Evolutionary conservation across 1,140 invertebrate species (phyloP).

Genomic region (Drosophila orosa): DNA sequence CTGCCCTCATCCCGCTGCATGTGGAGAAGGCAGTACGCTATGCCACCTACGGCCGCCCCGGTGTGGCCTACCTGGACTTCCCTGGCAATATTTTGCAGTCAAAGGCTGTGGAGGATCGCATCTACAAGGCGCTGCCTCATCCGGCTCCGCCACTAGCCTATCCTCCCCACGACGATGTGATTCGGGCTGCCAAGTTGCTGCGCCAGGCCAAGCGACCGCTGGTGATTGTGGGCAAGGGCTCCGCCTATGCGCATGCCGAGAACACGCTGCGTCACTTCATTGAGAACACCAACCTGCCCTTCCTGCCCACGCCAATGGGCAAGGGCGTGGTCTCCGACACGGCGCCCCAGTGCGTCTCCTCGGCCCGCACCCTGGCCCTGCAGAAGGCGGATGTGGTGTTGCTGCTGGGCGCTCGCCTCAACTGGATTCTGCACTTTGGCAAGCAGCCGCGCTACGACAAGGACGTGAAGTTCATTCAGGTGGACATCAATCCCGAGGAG

Average conservation of each 20-base stretch:
- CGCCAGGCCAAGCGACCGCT: constrained; percentile 91
- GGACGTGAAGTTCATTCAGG: constrained; percentile 95
- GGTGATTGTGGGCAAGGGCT: constrained; percentile 97
- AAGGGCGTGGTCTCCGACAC: constrained; percentile 96
- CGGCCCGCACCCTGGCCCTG: constrained; percentile 94
- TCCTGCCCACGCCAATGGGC: constrained; percentile 98
- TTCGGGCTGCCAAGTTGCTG: constrained; percentile 89
- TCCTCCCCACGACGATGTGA: constrained; percentile 88
- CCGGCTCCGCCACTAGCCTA: constrained; percentile 88
- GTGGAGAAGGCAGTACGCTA: constrained; percentile 96
- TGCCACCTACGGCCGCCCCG: constrained; percentile 94
- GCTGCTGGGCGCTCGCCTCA: constrained; percentile 95
- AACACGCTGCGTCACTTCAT: constrained; percentile 89
- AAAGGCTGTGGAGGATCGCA: constrained; percentile 67
- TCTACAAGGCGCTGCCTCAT: constrained; percentile 82
- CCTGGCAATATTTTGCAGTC: constrained; percentile 91
- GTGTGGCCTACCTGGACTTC: constrained; percentile 94
- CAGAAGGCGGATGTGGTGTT: constrained; percentile 95
- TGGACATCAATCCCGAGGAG: constrained; percentile 96
- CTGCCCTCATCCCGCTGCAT: constrained; percentile 93
- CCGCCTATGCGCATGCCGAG: constrained; percentile 93
- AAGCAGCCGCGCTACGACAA: constrained; percentile 92
- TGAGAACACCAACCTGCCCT: constrained; percentile 90
- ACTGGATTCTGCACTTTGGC: constrained; percentile 99
- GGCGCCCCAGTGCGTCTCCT: constrained; percentile 90